phyloP scores from a whole-genome alignment of 1,140 invertebrate genomes.

The Cotesia glomerata region DNA sequence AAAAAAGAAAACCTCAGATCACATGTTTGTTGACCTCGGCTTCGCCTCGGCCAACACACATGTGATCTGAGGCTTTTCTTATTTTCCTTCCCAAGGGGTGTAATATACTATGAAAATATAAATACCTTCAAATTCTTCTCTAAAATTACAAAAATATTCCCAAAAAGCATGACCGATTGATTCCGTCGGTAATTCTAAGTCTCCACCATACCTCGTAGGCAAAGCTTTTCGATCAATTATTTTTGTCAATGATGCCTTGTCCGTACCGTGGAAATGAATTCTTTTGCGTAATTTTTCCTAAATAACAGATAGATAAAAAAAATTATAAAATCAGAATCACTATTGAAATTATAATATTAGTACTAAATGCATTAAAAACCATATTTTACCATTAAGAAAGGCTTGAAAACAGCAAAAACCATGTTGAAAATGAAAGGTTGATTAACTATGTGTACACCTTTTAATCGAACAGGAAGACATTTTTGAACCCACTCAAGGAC shows the following conservation, averaged over 20 bases:
- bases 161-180: constrained; percentile 60
- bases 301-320: constrained; percentile 3
- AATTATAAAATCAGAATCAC: constrained; percentile 9
- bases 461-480: constrained; percentile 71
- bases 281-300: constrained; percentile 68
- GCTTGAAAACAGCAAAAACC: constrained; percentile 78
- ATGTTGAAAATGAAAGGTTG: constrained; percentile 81
- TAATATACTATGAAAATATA: no score
- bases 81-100: no score
- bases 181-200: constrained; percentile 61
- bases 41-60: no score
- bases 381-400: constrained; percentile 67
- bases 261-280: constrained; percentile 77
- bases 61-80: no score
- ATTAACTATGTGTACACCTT: constrained; percentile 78
- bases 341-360: neutral
- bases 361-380: neutral
- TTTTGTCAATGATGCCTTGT: constrained; percentile 69
- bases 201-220: constrained; percentile 75
- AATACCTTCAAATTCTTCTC: constrained; percentile 66
- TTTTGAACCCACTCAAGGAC: constrained; percentile 73
- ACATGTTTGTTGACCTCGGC: no score
- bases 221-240: constrained; percentile 70
- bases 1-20: no score
- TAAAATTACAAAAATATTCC: constrained; percentile 64